A percentile compares a stretch with the other conserved stretches of the same genome.
Conservation (phyloP, 2,113 vertebrate species). For the Andinoacara biseriatus region DNA sequence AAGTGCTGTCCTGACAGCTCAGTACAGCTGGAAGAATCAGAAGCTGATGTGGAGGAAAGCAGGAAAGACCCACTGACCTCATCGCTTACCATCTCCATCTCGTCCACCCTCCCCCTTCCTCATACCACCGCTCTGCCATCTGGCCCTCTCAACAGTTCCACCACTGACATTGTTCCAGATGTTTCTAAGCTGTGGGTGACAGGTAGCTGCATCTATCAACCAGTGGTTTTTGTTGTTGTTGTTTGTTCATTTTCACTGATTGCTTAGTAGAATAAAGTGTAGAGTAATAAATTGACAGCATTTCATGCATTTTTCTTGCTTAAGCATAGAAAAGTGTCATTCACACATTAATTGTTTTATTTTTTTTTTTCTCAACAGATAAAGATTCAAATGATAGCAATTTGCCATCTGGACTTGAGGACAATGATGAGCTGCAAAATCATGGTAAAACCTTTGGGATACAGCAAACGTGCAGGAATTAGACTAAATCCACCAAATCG, state of each 20-base stretch:
- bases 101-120: slow-evolving; percentile 88
- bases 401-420: slow-evolving; percentile 69
- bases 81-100: slow-evolving; percentile 89
- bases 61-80: slow-evolving; percentile 81
- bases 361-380: slow-evolving; percentile 55
- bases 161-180: slow-evolving; percentile 36
- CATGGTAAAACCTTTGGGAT: slow-evolving; percentile 65
- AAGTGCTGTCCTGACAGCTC: slow-evolving; percentile 88
- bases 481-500: slow-evolving; percentile 73
- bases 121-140: slow-evolving; percentile 82
- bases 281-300: neutral
- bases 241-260: neutral
- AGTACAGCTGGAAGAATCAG: slow-evolving; percentile 73
- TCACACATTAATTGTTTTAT: slow-evolving; percentile 9
- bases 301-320: neutral
- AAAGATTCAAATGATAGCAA: slow-evolving; percentile 66
- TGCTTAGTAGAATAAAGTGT: neutral
- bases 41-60: slow-evolving; percentile 86
- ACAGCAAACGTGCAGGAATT: slow-evolving; percentile 65
- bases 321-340: neutral
- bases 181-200: slow-evolving; percentile 57
- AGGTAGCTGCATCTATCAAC: slow-evolving; percentile 64
- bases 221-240: neutral
- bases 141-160: slow-evolving; percentile 42
- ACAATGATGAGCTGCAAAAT: slow-evolving; percentile 65